phyloP scores from a whole-genome alignment of 2,888 invertebrate species.

The Drosophila anomelani region DNA sequence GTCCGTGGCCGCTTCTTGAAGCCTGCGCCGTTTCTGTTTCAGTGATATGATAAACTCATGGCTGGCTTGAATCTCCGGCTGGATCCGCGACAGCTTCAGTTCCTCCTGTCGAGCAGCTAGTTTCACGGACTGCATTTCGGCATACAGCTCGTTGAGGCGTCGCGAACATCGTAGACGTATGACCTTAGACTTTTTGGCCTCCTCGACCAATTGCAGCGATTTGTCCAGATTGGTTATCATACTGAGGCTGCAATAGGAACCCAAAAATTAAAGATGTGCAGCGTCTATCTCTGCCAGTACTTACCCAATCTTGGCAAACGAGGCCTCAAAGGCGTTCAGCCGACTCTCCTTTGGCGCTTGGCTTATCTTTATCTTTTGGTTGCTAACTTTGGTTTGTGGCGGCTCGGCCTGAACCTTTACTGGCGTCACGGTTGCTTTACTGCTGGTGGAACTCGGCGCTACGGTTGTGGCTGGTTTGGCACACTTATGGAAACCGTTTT shows the following conservation, averaged over 20 bases:
- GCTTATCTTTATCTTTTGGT: slow-evolving; percentile 1
- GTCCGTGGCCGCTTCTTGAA: slow-evolving; percentile 75
- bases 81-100: slow-evolving; percentile 74
- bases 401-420: background rate
- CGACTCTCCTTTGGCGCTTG: slow-evolving; percentile 64
- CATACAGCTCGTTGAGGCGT: slow-evolving; percentile 76
- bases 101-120: slow-evolving; percentile 75
- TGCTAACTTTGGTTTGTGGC: background rate
- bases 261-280: background rate
- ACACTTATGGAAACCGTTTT: background rate
- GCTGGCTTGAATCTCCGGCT: slow-evolving; percentile 80
- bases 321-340: slow-evolving; percentile 77
- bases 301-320: slow-evolving; percentile 81
- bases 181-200: slow-evolving; percentile 79
- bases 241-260: slow-evolving; percentile 60
- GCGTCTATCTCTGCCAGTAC: background rate
- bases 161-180: slow-evolving; percentile 74
- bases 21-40: slow-evolving; percentile 76
- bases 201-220: slow-evolving; percentile 78
- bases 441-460: background rate
- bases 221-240: slow-evolving; percentile 81
- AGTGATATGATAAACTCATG: slow-evolving; percentile 80
- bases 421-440: background rate
- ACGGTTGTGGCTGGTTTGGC: background rate
- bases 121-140: slow-evolving; percentile 75